Evolutionary conservation across 2,113 vertebrate species (phyloP), one percentile per base, ranked within the genome.

Genomic region (Otocyon megalotis): DNA sequence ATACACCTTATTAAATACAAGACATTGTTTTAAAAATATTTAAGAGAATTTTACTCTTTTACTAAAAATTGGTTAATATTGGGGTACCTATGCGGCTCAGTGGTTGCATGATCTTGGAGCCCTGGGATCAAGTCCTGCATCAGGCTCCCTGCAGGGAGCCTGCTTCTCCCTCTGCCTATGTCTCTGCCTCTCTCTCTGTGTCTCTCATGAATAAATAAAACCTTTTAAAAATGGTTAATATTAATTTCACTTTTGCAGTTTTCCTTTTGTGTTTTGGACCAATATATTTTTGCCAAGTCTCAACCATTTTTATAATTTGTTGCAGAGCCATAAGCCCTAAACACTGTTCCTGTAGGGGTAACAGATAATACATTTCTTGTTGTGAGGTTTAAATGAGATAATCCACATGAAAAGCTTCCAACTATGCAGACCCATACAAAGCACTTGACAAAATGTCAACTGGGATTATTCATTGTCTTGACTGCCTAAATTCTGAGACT

Each of bases 221-320:
- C 43, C 6, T 43, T 43, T 43, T 43, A 54, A 90, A 79, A 54
- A 50, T 76, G 30, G 81, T 94, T 58, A 26, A 56, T 69, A 83
- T 54, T 53, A 60, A 54, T 72, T 74, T 79, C 15, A 24, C 0
- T n/a, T 79, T 87, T 26, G 3, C 4, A 13, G 43, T n/a, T 94
- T 95, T 89, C 20, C 69, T 32, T 97, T 90, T 80, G 20, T 30
- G 30, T 77, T 65, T 88, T 20, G 5, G 8, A 93, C 16, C 53
- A 15, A 71, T 16, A 10, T 26, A 20, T 69, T 22, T 80, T 35
- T 58, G 7, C 56, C 32, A 74, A 56, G 19, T 65, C 22, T 82
- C 67, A 60, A 22, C 53, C 28, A 2, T 24, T 72, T 94, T 62
- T 32, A 32, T 19, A 65, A 14, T 84, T 13, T 22, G 1, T 13